Conservation (phyloP, 2,113 vertebrate species). For the Paracanthobrama guichenoti region DNA sequence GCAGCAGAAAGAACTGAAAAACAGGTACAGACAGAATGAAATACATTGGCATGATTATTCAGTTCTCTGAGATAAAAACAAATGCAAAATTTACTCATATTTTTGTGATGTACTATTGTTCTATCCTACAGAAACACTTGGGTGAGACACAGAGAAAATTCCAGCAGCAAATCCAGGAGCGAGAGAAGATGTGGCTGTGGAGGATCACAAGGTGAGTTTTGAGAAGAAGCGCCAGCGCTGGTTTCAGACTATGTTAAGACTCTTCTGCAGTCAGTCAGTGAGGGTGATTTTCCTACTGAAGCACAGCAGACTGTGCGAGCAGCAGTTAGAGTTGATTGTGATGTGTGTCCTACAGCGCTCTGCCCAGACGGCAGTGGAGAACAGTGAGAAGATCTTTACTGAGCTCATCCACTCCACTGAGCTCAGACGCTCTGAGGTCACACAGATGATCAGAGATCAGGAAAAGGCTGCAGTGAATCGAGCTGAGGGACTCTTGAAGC, state of each 20-base stretch:
- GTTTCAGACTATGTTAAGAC: background rate
- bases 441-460: constrained; percentile 36
- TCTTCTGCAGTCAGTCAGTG: background rate
- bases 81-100: background rate
- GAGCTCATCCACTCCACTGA: constrained; percentile 38
- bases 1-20: background rate
- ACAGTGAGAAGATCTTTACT: constrained; percentile 43
- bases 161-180: background rate
- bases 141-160: background rate
- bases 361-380: constrained; percentile 43
- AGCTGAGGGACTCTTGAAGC: background rate
- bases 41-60: background rate
- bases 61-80: background rate
- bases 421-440: constrained; percentile 25
- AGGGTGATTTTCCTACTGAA: background rate
- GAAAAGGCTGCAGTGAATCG: constrained; percentile 10
- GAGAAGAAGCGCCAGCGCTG: background rate
- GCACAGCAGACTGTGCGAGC: background rate
- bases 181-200: background rate
- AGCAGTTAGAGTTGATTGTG: background rate
- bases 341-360: constrained; percentile 38
- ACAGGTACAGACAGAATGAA: background rate
- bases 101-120: background rate
- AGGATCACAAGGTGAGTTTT: background rate
- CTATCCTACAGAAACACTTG: background rate